These are phyloP conservation scores for Zosterops lateralis DNA, from an alignment of 2,113 vertebrate species.

Conservation along the genomic window DNA sequence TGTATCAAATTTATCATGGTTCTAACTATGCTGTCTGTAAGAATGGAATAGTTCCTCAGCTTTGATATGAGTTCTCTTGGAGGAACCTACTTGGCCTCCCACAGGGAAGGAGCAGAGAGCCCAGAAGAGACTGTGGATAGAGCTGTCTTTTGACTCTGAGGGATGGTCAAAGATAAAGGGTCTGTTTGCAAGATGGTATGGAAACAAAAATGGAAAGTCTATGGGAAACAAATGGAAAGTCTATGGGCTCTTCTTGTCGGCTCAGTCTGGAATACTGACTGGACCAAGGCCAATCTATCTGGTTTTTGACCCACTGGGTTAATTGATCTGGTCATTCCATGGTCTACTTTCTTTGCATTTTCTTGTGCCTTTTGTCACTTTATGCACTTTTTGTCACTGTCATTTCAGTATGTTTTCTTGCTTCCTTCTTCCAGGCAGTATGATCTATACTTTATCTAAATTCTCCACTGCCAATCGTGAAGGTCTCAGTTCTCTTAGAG, in stretches of 20 bases:
- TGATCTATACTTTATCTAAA: not conserved
- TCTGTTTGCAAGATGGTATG: not conserved
- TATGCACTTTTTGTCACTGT: not conserved
- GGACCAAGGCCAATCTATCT: not conserved
- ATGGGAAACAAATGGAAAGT: not conserved
- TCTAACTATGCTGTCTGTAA: not conserved
- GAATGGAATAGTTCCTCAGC: not conserved
- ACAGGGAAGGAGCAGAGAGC: not conserved
- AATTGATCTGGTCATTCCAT: not conserved
- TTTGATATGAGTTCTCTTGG: not conserved
- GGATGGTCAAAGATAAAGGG: not conserved
- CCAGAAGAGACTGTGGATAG: not conserved
- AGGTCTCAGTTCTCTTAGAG: not conserved
- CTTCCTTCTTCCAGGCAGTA: not conserved
- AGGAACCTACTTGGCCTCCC: not conserved
- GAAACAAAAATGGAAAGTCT: not conserved
- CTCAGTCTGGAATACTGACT: not conserved
- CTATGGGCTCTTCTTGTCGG: not conserved
- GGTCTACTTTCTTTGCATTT: not conserved
- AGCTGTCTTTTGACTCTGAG: not conserved
- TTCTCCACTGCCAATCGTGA: not conserved
- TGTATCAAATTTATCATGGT: not conserved
- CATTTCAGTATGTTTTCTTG: not conserved
- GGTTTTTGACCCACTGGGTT: not conserved
- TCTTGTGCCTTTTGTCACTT: not conserved